phyloP scores from a whole-genome alignment of 1,140 invertebrate genomes.

The Aphis craccivora region DNA sequence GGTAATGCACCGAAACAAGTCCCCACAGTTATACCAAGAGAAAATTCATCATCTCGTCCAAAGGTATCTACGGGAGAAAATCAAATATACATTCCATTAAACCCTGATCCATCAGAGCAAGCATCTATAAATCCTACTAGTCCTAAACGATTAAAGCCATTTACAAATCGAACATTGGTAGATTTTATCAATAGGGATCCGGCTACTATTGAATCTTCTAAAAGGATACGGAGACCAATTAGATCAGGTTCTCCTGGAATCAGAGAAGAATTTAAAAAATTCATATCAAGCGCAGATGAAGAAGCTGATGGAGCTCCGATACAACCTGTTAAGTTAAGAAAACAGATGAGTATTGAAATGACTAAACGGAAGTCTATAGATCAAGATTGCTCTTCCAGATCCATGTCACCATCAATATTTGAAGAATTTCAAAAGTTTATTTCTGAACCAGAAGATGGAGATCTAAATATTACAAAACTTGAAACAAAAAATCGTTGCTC shows the following conservation, averaged over 20 bases:
- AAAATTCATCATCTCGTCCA: not conserved
- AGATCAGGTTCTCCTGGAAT: constrained; percentile 46
- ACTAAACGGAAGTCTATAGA: constrained; percentile 50
- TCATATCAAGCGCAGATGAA: constrained; percentile 59
- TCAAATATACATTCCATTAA: constrained; percentile 60
- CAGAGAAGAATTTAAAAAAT: constrained; percentile 59
- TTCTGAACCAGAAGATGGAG: constrained; percentile 59
- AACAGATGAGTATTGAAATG: constrained; percentile 49
- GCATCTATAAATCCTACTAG: constrained; percentile 43
- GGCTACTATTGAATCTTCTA: constrained; percentile 47
- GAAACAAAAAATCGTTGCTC: constrained; percentile 57
- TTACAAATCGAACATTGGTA: constrained; percentile 59
- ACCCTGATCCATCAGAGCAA: constrained; percentile 49
- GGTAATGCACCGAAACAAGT: constrained; percentile 41
- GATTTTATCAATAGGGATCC: constrained; percentile 59
- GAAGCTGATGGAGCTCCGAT: constrained; percentile 16
- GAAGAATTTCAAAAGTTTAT: constrained; percentile 59
- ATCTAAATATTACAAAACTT: constrained; percentile 43
- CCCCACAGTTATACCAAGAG: constrained; percentile 6
- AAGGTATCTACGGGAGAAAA: constrained; percentile 34
- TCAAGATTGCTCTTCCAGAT: constrained; percentile 53
- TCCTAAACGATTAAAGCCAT: constrained; percentile 59
- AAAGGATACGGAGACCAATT: constrained; percentile 42
- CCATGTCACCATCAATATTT: constrained; percentile 53
- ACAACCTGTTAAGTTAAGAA: constrained; percentile 47